phyloP scores from a whole-genome alignment of 2,888 invertebrate species.

The Spatulosminthurus flaviceps region DNA sequence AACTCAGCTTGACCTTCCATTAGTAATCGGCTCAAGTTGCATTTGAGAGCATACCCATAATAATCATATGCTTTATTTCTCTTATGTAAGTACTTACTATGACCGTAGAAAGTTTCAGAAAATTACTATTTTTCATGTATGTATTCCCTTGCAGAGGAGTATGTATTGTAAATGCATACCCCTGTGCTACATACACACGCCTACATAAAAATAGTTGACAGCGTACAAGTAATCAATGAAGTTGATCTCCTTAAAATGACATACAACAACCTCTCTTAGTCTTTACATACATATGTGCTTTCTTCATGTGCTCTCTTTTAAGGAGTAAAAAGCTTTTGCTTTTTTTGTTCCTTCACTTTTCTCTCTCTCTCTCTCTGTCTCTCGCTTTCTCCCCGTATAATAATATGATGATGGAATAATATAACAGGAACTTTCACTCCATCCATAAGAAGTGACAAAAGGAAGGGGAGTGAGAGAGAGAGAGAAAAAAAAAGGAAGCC shows the following conservation, averaged over 20 bases:
- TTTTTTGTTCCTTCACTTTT: not conserved
- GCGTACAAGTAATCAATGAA: not conserved
- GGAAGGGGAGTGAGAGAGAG: slow-evolving; percentile 5
- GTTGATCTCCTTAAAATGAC: not conserved
- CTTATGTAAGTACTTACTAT: too few relatives aligned
- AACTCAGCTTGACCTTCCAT: slow-evolving; percentile 37
- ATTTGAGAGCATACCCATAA: too few relatives aligned
- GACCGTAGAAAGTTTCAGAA: too few relatives aligned
- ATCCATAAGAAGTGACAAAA: slow-evolving; percentile 26
- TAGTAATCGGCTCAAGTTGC: not conserved
- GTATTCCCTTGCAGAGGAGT: too few relatives aligned
- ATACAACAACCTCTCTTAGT: not conserved
- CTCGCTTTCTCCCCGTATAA: not conserved
- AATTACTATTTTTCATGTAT: too few relatives aligned
- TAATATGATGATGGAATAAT: slow-evolving; percentile 32
- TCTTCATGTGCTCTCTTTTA: not conserved
- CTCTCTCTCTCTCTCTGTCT: not conserved
- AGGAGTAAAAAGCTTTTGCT: not conserved
- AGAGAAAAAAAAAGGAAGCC: slow-evolving; percentile 19
- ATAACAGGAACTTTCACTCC: slow-evolving; percentile 34
- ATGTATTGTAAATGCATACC: not conserved
- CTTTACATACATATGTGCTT: not conserved
- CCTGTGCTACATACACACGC: too few relatives aligned
- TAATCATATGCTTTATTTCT: too few relatives aligned
- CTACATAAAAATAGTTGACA: too few relatives aligned